Base-by-base conservation (phyloP, 2,797 vertebrate genomes). In the Pelochelys cantorii region DNA sequence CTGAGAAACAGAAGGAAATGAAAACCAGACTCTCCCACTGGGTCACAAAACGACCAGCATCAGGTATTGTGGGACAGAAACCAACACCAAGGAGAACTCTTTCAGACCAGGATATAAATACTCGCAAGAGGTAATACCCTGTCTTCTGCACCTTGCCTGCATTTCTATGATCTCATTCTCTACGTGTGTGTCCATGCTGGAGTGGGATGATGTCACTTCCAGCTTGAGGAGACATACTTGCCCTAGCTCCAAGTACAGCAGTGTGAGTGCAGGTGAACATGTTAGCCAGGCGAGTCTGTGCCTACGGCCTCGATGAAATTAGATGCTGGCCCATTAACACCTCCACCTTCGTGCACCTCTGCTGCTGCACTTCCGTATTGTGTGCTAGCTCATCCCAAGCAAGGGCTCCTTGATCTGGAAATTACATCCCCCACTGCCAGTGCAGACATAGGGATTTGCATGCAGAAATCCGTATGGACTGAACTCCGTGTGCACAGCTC, bases 401-500 rank as follows among this genome's bases (percentile, higher is more conserved):
- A 22, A 34, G 20, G n/a, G 3, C 65, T 20, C 10, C 20, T 31
- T 18, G 31, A 34, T n/a, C 8, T 22, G n/a, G 65, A 37, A 11
- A 6, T 71, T 11, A 22, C 18, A 34, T 13, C 27, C 27, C 42
- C 29, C 60, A 31, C 12, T 13, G 27, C 20, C n/a, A 37, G 3
- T 4, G 2, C 22, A 11, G 5, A 71, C 18, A 1, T 71, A 52
- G 7, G 12, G 42, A 25, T 77, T 52, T 48, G 15, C 42, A 5
- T 52, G 25, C 74, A 48, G 37, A 27, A 48, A 75, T 75, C 37
- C 23, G 8, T 77, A 15, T 4, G 74, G 25, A 52, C 27, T 10
- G 8, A 77, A 77, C 23, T 48, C 25, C 29, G 93, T 79, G 42
- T 91, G 53, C 65, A 83, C 71, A 74, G 74, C 22, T 75, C 52